phyloP scores from a whole-genome alignment of 2,888 invertebrate species.

The Ectobius pallidus region DNA sequence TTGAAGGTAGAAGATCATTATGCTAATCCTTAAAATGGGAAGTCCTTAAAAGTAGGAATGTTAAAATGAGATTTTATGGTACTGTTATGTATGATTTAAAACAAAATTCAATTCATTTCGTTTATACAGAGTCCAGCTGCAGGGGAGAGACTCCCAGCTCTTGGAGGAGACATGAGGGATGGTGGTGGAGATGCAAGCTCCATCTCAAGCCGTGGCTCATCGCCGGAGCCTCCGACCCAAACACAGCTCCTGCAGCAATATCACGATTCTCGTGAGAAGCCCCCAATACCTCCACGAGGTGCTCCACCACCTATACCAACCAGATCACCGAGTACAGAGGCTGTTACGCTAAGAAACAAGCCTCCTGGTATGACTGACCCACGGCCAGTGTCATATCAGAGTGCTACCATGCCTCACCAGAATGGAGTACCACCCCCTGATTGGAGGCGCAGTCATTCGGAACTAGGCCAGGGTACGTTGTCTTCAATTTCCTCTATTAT shows the following conservation, averaged over 20 bases:
- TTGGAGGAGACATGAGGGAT: constrained; percentile 39
- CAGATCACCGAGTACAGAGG: constrained; percentile 55
- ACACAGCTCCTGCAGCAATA: constrained; percentile 61
- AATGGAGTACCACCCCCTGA: constrained; percentile 36
- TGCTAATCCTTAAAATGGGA: too few relatives aligned
- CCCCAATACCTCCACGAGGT: constrained; percentile 64
- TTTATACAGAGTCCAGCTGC: constrained; percentile 31
- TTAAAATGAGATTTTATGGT: too few relatives aligned
- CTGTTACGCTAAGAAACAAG: constrained; percentile 44
- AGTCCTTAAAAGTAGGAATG: too few relatives aligned
- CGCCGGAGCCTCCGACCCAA: constrained; percentile 57
- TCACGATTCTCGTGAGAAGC: constrained; percentile 57
- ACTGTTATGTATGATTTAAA: too few relatives aligned
- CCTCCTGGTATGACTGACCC: constrained; percentile 6
- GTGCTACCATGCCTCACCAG: constrained; percentile 47
- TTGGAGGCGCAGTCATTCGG: constrained; percentile 36
- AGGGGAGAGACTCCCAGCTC: constrained; percentile 26
- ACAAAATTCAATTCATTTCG: too few relatives aligned
- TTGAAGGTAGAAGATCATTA: too few relatives aligned
- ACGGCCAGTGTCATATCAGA: constrained; percentile 53
- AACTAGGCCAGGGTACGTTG: neutral
- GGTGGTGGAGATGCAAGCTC: constrained; percentile 49
- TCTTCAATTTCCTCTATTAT: too few relatives aligned
- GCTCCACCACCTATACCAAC: constrained; percentile 63
- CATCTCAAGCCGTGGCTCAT: constrained; percentile 57